Conservation (phyloP, 2,113 vertebrate genomes). For the Neodon shergylaensis region DNA sequence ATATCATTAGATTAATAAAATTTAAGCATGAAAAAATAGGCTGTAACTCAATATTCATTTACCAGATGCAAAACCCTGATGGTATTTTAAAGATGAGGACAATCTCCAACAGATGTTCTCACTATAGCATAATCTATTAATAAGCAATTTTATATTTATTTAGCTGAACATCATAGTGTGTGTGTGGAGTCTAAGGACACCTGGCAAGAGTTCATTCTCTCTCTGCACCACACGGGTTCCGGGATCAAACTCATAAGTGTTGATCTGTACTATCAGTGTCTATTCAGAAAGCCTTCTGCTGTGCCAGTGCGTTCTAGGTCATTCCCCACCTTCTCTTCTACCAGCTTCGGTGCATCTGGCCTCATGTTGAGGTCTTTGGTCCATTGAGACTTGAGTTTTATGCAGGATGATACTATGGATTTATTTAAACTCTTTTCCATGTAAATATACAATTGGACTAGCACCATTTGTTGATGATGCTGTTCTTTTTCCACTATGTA, state of each 20-base stretch:
- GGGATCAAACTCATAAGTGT: not conserved
- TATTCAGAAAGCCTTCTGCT: too few species aligned
- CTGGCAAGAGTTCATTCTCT: not conserved
- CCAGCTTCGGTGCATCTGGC: not conserved
- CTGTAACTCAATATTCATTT: not conserved
- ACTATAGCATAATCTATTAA: not conserved
- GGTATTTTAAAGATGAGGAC: not conserved
- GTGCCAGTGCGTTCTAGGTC: too few species aligned
- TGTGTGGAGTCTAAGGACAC: not conserved
- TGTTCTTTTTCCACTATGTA: not conserved
- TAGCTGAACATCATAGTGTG: not conserved
- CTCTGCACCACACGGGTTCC: not conserved
- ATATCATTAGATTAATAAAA: conserved; percentile 9
- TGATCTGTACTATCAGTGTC: too few species aligned
- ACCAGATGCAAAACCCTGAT: not conserved
- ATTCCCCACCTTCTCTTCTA: not conserved
- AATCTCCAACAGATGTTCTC: not conserved
- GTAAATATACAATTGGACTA: not conserved
- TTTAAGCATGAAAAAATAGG: not conserved
- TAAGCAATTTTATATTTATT: not conserved
- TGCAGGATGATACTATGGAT: not conserved
- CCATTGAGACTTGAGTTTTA: not conserved
- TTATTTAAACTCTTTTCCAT: not conserved
- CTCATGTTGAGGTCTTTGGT: not conserved
- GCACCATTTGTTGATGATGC: not conserved